Percentiles rank a stretch among this genome's conserved stretches.
Conservation (phyloP, 2,113 vertebrate species). For the Ivindomyrus marchei region DNA sequence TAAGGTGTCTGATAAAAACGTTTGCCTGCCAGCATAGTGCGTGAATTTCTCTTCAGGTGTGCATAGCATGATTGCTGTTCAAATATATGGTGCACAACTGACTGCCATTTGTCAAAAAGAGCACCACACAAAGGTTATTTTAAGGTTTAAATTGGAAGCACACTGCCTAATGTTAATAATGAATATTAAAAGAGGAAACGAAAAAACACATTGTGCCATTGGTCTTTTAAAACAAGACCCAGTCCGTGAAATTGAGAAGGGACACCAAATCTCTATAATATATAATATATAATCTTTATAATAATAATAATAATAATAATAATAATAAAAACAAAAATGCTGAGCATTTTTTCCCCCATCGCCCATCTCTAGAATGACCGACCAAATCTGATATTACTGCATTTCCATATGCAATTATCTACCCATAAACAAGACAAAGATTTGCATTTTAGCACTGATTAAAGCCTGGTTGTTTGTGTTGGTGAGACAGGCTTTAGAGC, state of each 20-base stretch:
- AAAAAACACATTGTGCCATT: neutral
- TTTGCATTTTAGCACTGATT: constrained; percentile 5
- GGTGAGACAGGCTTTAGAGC: neutral
- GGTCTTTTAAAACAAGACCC: neutral
- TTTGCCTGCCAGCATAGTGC: neutral
- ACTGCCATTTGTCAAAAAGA: neutral
- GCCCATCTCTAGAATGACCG: neutral
- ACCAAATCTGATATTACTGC: neutral
- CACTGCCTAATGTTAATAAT: neutral
- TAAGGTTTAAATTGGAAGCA: neutral
- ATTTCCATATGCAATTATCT: neutral
- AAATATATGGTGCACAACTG: neutral
- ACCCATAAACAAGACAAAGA: neutral
- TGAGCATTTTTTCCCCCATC: neutral
- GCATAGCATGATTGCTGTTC: neutral
- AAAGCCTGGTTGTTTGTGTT: neutral
- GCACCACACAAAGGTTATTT: neutral
- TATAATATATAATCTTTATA: neutral
- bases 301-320: neutral
- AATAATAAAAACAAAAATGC: neutral
- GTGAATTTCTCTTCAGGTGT: neutral
- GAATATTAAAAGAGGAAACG: neutral
- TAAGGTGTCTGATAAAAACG: neutral
- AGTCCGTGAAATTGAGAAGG: neutral
- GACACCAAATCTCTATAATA: neutral